Evolutionary conservation across 2,888 invertebrate genomes (phyloP).

Genomic region (Thera obeliscata): DNA sequence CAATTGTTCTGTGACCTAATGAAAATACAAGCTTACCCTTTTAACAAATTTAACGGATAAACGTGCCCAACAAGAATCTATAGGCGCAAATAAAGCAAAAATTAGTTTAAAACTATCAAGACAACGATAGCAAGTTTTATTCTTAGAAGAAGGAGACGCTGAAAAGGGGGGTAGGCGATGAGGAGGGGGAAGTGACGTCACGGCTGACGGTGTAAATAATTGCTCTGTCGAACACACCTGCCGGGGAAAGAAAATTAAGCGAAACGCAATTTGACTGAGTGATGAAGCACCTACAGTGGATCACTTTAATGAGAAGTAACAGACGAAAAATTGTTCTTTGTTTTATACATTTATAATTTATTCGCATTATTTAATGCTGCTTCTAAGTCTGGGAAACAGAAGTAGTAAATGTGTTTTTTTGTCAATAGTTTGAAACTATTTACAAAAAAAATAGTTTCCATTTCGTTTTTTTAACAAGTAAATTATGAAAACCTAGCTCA

Average conservation of each 20-base stretch:
- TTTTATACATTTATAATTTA: slow-evolving; percentile 68
- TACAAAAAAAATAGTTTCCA: too few species aligned
- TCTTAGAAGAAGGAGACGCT: slow-evolving; percentile 55
- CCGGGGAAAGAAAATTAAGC: slow-evolving; percentile 83
- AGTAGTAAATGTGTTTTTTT: background rate
- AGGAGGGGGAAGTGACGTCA: slow-evolving; percentile 70
- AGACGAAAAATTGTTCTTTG: slow-evolving; percentile 75
- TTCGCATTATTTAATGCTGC: slow-evolving; percentile 36
- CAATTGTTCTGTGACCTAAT: too few species aligned
- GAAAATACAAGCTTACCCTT: too few species aligned
- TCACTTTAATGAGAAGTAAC: slow-evolving; percentile 82
- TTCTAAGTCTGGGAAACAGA: background rate
- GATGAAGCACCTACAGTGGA: slow-evolving; percentile 81
- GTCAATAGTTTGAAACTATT: background rate
- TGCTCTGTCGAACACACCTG: slow-evolving; percentile 85
- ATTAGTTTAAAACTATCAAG: slow-evolving; percentile 71
- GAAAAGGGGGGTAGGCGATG: slow-evolving; percentile 22
- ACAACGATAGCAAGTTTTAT: slow-evolving; percentile 64
- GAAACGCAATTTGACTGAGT: slow-evolving; percentile 84
- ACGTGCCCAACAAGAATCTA: slow-evolving; percentile 3
- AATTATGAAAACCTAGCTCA: slow-evolving; percentile 3
- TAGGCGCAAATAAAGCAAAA: slow-evolving; percentile 57
- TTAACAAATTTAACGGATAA: too few species aligned
- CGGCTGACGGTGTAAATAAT: slow-evolving; percentile 82
- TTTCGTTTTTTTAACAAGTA: too few species aligned